These are phyloP conservation scores for Drosophila prosaltans DNA, from an alignment of 1,140 invertebrate genomes.

Conservation along the genomic window DNA sequence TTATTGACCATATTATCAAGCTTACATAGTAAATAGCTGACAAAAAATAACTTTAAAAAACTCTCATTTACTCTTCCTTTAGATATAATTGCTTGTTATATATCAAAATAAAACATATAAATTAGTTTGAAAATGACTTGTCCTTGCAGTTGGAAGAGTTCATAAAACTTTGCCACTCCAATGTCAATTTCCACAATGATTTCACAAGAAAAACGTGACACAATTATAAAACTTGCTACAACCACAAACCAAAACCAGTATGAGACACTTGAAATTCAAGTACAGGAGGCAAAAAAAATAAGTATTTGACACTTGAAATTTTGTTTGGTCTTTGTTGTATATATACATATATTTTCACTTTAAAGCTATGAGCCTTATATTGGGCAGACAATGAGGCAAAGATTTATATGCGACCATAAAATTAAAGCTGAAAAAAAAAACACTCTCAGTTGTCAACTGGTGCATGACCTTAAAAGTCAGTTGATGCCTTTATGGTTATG, in stretches of 20 bases:
- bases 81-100: too few relatives aligned
- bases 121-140: too few relatives aligned
- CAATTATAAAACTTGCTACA: not conserved
- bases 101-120: too few relatives aligned
- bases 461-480: constrained; percentile 14
- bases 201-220: not conserved
- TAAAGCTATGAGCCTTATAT: constrained; percentile 14
- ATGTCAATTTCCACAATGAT: not conserved
- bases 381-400: constrained; percentile 31
- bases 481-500: constrained; percentile 22
- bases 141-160: too few relatives aligned
- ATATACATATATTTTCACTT: not conserved
- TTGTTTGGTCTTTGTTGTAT: not conserved
- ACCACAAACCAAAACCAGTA: not conserved
- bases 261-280: not conserved
- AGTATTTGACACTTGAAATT: not conserved
- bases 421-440: constrained; percentile 17
- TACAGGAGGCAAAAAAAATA: not conserved
- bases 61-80: too few relatives aligned
- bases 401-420: constrained; percentile 41
- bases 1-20: too few relatives aligned
- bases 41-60: too few relatives aligned
- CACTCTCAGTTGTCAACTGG: not conserved
- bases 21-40: too few relatives aligned
- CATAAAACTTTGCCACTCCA: not conserved